Conservation (phyloP, 2,113 vertebrate species). For the Potamarius usumacintae region DNA sequence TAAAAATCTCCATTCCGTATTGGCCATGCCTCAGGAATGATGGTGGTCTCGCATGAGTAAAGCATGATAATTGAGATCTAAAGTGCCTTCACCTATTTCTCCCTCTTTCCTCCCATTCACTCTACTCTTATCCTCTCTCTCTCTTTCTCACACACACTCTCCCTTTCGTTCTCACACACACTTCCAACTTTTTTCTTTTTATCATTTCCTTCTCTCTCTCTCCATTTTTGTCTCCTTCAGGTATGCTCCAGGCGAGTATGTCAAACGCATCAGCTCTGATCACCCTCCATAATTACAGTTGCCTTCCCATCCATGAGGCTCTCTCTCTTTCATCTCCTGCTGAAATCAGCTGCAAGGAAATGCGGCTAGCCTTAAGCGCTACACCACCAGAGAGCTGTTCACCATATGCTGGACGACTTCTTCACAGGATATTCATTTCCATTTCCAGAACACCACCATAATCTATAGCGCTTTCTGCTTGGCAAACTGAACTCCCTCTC, state of each 20-base stretch:
- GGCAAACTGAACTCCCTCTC: background rate
- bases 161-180: background rate
- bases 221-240: background rate
- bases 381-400: background rate
- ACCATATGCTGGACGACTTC: background rate
- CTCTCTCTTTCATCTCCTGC: background rate
- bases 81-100: background rate
- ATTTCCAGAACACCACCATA: background rate
- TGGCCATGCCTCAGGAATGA: background rate
- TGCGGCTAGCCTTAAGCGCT: background rate
- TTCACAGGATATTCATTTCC: no score
- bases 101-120: background rate
- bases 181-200: background rate
- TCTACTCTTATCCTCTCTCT: background rate
- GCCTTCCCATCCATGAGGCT: background rate
- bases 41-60: slow-evolving; percentile 9
- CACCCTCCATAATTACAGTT: slow-evolving; percentile 38
- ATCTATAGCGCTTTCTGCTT: background rate
- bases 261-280: slow-evolving; percentile 12
- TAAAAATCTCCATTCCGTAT: background rate
- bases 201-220: background rate
- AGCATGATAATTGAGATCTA: slow-evolving; percentile 33
- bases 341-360: background rate
- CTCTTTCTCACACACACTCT: background rate
- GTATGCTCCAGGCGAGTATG: slow-evolving; percentile 5